Base-by-base conservation (phyloP, 35 echinoderm and acorn worm species). In the Acanthaster planci region DNA sequence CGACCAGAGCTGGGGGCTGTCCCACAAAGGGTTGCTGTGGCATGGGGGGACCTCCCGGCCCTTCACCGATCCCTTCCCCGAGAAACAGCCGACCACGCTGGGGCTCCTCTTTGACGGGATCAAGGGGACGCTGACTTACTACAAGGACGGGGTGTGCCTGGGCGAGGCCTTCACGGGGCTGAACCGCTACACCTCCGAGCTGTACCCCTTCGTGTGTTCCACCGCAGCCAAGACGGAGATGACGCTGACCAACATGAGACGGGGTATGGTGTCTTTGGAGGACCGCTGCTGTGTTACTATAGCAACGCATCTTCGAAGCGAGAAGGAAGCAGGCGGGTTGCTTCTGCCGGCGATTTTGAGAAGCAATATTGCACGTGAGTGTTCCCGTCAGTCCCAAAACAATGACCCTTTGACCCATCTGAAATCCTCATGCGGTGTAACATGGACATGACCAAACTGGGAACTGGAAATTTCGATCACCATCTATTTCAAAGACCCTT, bases 201-300 rank as follows among this genome's bases (percentile, higher is more conserved):
- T 97, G 0, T 97, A 90, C 77, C 95, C 95, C 2, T 93, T 93
- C 37, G 84, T 97, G 0, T 89, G 82, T 19, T 97, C 95, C 22
- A 93, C 91, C 10, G 95, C 95, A n/a, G 95, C 91, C 12, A 97
- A 93, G 60, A 97, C 91, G 8, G 88, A 93, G 42, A 97, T 97
- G 95, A 77, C 22, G 4, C 59, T 97, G 9, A 39, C 34, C 29
- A 57, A 52, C 36, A 55, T 79, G 17, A 34, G 87, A 67, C 78
- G 91, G 31, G 80, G 81, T 39, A 90, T 89, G 68, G 37, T 80
- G 7, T 82, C 84, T 27, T 81, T 97, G 37, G 84, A 93, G 27
- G 95, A 97, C 77, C 52, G 95, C 37, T 97, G 95, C 80, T 80
- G 95, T 51, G 85, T 77, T 51, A 27, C 83, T 23, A 86, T 97